phyloP scores from a whole-genome alignment of 1,140 invertebrate species.

The Bombyx mandarina region DNA sequence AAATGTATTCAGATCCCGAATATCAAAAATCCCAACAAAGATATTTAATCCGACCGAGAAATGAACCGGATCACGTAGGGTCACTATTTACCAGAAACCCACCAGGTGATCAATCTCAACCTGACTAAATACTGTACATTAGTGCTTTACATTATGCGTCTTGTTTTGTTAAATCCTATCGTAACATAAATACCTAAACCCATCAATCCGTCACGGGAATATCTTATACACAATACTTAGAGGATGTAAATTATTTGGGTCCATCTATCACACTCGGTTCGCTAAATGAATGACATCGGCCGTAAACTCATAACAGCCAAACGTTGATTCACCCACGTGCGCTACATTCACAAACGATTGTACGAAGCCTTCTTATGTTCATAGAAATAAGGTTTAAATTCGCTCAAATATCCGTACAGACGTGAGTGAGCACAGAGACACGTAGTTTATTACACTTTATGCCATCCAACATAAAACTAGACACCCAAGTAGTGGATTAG shows the following conservation, averaged over 20 bases:
- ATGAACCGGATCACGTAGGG: too few species aligned
- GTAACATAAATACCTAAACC: too few species aligned
- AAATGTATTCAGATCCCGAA: too few species aligned
- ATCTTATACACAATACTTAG: not conserved
- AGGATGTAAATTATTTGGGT: constrained; percentile 17
- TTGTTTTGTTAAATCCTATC: too few species aligned
- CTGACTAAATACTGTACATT: too few species aligned
- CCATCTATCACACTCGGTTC: constrained; percentile 21
- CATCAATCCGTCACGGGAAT: too few species aligned
- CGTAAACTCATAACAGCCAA: constrained; percentile 27
- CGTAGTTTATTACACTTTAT: constrained; percentile 30
- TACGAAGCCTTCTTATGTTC: constrained; percentile 2
- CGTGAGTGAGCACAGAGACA: constrained; percentile 14
- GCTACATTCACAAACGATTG: not conserved
- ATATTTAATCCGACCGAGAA: too few species aligned
- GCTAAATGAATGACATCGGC: constrained; percentile 33
- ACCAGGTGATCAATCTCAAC: too few species aligned
- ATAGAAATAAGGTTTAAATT: constrained; percentile 12
- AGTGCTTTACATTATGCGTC: too few species aligned
- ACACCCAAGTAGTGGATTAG: constrained; percentile 38
- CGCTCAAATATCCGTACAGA: constrained; percentile 3
- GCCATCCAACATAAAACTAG: constrained; percentile 28
- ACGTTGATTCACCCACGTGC: constrained; percentile 31
- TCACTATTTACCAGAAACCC: too few species aligned
- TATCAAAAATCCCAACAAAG: too few species aligned